phyloP scores from a whole-genome alignment of 2,113 vertebrate species.

The Hipposideros armiger region DNA sequence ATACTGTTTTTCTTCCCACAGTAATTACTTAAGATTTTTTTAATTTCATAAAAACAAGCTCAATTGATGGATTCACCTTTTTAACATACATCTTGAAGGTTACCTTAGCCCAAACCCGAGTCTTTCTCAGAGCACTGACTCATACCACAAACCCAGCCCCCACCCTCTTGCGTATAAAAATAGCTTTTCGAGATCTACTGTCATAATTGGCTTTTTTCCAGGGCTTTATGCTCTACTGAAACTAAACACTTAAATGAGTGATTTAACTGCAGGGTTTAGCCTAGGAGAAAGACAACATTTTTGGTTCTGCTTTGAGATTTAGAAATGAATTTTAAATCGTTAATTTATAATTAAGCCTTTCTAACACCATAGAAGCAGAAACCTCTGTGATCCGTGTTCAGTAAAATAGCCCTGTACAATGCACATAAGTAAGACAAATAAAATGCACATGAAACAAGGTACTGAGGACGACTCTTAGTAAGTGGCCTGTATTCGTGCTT shows the following conservation, averaged over 20 bases:
- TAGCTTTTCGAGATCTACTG: slow-evolving; percentile 45
- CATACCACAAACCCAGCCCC: not conserved
- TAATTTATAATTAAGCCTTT: slow-evolving; percentile 58
- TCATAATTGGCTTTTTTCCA: slow-evolving; percentile 74
- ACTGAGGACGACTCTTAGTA: not conserved
- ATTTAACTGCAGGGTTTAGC: slow-evolving; percentile 64
- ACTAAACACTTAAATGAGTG: slow-evolving; percentile 74
- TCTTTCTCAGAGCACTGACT: not conserved
- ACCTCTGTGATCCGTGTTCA: not conserved
- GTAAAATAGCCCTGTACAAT: not conserved
- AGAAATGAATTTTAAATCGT: slow-evolving; percentile 72
- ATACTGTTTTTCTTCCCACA: not conserved
- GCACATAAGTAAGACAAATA: not conserved
- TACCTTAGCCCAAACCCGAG: not conserved
- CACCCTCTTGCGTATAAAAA: slow-evolving; percentile 28
- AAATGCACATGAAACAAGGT: not conserved
- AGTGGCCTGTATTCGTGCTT: not conserved
- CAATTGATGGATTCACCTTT: not conserved
- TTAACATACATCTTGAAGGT: not conserved
- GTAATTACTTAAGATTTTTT: not conserved
- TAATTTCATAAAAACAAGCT: not conserved
- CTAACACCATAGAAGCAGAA: not conserved
- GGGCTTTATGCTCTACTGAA: slow-evolving; percentile 68
- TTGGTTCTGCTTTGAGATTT: slow-evolving; percentile 36
- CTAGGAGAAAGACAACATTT: slow-evolving; percentile 50